Conservation (phyloP, 2,888 invertebrate genomes). For the Acronicta aceris region DNA sequence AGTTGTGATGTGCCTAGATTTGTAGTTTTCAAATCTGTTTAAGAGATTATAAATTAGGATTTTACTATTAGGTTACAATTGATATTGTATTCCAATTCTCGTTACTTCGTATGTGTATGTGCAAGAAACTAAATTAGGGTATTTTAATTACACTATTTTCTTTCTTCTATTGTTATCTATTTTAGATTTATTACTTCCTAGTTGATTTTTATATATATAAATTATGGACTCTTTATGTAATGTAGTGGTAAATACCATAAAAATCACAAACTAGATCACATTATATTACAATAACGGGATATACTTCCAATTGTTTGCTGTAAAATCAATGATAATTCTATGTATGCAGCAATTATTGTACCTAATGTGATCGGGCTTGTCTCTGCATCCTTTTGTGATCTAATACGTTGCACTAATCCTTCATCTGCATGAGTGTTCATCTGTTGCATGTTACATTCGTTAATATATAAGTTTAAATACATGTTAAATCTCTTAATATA, state of each 20-base stretch:
- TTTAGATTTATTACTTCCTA: constrained; percentile 11
- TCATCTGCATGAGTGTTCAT: constrained; percentile 45
- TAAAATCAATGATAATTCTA: neutral
- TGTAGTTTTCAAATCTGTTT: neutral
- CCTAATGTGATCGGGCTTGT: constrained; percentile 21
- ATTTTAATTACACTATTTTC: neutral
- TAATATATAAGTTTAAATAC: constrained; percentile 6
- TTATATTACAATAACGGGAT: constrained; percentile 7
- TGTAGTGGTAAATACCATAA: constrained; percentile 5
- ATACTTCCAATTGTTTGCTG: neutral
- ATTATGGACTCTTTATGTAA: constrained; percentile 1
- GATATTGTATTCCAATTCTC: neutral
- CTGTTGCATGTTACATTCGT: constrained; percentile 29
- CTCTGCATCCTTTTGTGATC: constrained; percentile 35
- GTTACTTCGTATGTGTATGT: neutral
- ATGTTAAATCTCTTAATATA: neutral
- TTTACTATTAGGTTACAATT: neutral
- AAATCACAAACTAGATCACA: constrained; percentile 11
- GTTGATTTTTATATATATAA: constrained; percentile 8
- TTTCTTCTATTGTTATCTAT: constrained; percentile 9
- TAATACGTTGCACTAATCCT: constrained; percentile 51
- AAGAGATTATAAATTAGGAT: neutral
- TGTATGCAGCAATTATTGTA: constrained; percentile 15
- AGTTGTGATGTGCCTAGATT: neutral
- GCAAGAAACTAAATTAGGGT: neutral